Percentiles rank a stretch among this genome's conserved stretches.
phyloP scores from a whole-genome alignment of 2,888 invertebrate genomes.

The Andrena chrysosceles region DNA sequence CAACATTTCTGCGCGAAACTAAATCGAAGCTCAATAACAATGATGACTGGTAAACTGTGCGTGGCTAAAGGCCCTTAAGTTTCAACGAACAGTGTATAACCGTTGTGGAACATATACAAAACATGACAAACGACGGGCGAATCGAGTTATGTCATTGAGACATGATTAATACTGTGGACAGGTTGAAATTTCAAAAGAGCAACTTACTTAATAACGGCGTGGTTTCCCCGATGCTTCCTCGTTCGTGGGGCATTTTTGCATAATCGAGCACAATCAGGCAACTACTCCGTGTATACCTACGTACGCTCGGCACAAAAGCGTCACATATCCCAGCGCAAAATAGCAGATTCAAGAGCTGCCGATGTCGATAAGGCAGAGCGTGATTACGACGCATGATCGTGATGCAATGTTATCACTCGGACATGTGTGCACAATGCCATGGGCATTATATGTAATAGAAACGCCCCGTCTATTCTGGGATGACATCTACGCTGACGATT shows the following conservation, averaged over 20 bases:
- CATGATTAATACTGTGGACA: background rate
- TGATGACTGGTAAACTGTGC: background rate
- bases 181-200: background rate
- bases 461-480: background rate
- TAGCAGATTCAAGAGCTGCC: slow-evolving; percentile 12
- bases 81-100: background rate
- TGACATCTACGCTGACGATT: background rate
- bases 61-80: background rate
- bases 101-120: background rate
- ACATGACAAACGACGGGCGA: background rate
- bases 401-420: slow-evolving; percentile 34
- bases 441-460: slow-evolving; percentile 24
- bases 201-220: slow-evolving; percentile 67
- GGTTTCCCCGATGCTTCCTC: slow-evolving; percentile 38
- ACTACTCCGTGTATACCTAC: background rate
- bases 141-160: background rate
- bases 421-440: background rate
- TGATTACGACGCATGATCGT: slow-evolving; percentile 15
- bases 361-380: slow-evolving; percentile 67
- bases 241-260: slow-evolving; percentile 54
- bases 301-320: slow-evolving; percentile 16
- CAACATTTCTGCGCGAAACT: background rate
- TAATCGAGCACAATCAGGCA: slow-evolving; percentile 18
- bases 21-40: background rate
- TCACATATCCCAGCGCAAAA: slow-evolving; percentile 28